Evolutionary conservation across 2,888 invertebrate genomes (phyloP).

Genomic region (Charanyca ferruginea): DNA sequence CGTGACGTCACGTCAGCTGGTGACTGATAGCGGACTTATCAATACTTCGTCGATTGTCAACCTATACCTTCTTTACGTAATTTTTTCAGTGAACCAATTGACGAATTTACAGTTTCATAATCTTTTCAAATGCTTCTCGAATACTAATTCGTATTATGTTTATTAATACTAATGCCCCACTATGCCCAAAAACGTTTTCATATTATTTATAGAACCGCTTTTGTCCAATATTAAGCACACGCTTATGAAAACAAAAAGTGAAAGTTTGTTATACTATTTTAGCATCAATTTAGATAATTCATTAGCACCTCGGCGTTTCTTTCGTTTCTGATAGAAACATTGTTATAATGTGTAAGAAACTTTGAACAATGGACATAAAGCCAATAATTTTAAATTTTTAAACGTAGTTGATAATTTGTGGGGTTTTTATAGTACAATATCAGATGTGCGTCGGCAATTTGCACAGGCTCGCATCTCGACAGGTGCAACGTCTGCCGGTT

Average conservation of each 20-base stretch:
- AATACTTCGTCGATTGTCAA: slow-evolving; percentile 53
- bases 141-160: slow-evolving; percentile 27
- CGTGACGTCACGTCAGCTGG: slow-evolving; percentile 86
- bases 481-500: slow-evolving; percentile 88
- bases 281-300: slow-evolving; percentile 65
- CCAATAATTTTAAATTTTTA: slow-evolving; percentile 39
- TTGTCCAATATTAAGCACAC: slow-evolving; percentile 69
- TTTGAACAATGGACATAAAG: slow-evolving; percentile 10
- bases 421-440: slow-evolving; percentile 71
- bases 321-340: slow-evolving; percentile 35
- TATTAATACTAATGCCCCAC: slow-evolving; percentile 49
- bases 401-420: slow-evolving; percentile 60
- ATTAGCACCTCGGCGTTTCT: slow-evolving; percentile 46
- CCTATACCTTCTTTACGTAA: slow-evolving; percentile 27
- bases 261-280: slow-evolving; percentile 72
- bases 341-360: slow-evolving; percentile 33
- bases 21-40: slow-evolving; percentile 76
- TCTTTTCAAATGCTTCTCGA: slow-evolving; percentile 13
- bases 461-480: slow-evolving; percentile 85
- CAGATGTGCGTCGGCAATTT: slow-evolving; percentile 79
- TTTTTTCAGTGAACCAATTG: slow-evolving; percentile 40
- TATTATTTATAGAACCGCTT: slow-evolving; percentile 76
- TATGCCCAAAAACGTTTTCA: slow-evolving; percentile 46
- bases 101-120: slow-evolving; percentile 4
- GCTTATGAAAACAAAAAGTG: slow-evolving; percentile 72